Conservation (phyloP, 1,140 invertebrate species). For the Lethocerus indicus region DNA sequence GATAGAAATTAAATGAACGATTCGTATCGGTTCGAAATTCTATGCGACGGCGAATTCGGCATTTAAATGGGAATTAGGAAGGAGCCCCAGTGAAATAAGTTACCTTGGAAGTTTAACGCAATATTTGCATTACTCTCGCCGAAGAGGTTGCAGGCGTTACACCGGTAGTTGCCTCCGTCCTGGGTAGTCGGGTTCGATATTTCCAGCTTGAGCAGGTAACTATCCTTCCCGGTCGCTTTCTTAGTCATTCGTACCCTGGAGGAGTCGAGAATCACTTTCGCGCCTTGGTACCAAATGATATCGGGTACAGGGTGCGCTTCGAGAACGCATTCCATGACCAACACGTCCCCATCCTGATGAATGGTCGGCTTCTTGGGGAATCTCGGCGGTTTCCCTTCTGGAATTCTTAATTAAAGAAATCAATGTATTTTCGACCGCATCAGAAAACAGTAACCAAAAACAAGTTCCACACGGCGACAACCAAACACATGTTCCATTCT, state of each 20-base stretch:
- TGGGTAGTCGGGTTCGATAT: constrained; percentile 84
- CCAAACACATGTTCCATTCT: too few relatives aligned
- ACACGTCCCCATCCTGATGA: constrained; percentile 78
- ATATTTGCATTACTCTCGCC: constrained; percentile 99
- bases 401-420: constrained; percentile 79
- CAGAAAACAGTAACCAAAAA: neutral
- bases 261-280: constrained; percentile 62
- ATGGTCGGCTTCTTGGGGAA: constrained; percentile 97
- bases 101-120: constrained; percentile 98
- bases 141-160: constrained; percentile 94
- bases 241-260: constrained; percentile 70
- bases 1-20: too few relatives aligned
- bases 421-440: too few relatives aligned
- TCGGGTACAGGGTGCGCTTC: constrained; percentile 90
- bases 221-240: constrained; percentile 73
- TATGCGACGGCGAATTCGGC: too few relatives aligned
- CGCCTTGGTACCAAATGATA: constrained; percentile 87
- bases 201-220: constrained; percentile 76
- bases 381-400: constrained; percentile 82
- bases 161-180: constrained; percentile 96
- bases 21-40: too few relatives aligned
- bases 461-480: too few relatives aligned
- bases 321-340: constrained; percentile 90
- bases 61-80: too few relatives aligned
- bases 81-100: too few relatives aligned